A percentile compares a stretch with the other conserved stretches of the same genome.
phyloP scores from a whole-genome alignment of 2,113 vertebrate species.

The Scomber scombrus region DNA sequence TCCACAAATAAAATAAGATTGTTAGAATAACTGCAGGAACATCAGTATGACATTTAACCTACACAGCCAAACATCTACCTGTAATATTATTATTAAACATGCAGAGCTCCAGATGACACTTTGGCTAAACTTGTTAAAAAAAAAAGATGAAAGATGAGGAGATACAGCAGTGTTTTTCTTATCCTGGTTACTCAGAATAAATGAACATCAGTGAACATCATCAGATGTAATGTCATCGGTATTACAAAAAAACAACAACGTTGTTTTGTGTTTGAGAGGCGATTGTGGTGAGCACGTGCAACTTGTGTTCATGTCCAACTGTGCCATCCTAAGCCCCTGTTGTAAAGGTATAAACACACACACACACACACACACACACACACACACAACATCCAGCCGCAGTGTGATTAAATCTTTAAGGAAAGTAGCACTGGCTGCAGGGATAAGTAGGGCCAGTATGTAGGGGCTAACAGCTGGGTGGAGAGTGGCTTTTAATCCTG shows the following conservation, averaged over 20 bases:
- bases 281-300: conserved; percentile 26
- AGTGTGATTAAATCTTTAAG: conserved; percentile 77
- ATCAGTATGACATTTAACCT: too few species aligned
- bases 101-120: too few species aligned
- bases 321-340: conserved; percentile 28
- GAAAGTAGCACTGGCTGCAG: conserved; percentile 66
- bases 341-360: conserved; percentile 29
- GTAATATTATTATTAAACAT: too few species aligned
- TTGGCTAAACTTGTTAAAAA: too few species aligned
- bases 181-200: too few species aligned
- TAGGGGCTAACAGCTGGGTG: conserved; percentile 73
- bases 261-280: conserved; percentile 26
- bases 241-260: background rate
- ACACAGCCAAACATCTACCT: too few species aligned
- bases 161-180: too few species aligned
- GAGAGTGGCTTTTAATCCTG: conserved; percentile 73
- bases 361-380: conserved; percentile 25
- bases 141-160: too few species aligned
- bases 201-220: background rate
- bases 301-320: conserved; percentile 21
- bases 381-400: conserved; percentile 32
- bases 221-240: background rate
- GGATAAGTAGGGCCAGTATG: conserved; percentile 76
- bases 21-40: too few species aligned
- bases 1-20: too few species aligned